Percentiles rank a stretch among this genome's conserved stretches.
These are phyloP conservation scores for Punctoribates punctum DNA, from an alignment of 2,888 invertebrate genomes.

Conservation along the genomic window DNA sequence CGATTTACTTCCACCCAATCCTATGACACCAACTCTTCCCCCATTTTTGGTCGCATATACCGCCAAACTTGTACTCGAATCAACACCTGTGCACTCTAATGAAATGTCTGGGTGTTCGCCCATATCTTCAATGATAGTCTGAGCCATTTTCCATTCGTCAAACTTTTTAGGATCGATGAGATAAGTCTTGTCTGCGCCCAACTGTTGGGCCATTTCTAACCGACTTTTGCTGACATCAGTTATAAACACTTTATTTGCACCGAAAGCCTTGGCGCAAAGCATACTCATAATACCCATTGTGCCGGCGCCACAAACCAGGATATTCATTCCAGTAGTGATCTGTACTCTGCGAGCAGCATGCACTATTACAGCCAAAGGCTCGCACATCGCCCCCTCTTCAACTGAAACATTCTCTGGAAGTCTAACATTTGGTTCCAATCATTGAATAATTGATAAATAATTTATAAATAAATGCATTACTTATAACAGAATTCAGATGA, in stretches of 20 bases:
- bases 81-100: constrained; percentile 84
- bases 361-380: constrained; percentile 65
- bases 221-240: constrained; percentile 49
- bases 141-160: constrained; percentile 51
- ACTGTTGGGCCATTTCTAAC: constrained; percentile 52
- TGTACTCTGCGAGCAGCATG: constrained; percentile 51
- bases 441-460: not conserved
- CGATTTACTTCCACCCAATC: constrained; percentile 42
- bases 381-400: constrained; percentile 89
- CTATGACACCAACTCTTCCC: constrained; percentile 43
- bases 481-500: constrained; percentile 62
- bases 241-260: constrained; percentile 51
- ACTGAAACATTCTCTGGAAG: constrained; percentile 81
- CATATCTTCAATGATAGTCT: constrained; percentile 50
- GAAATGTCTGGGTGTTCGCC: constrained; percentile 61
- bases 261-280: constrained; percentile 51
- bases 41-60: constrained; percentile 55
- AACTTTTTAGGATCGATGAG: constrained; percentile 54
- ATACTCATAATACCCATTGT: constrained; percentile 56
- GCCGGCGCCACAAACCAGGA: constrained; percentile 62
- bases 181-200: constrained; percentile 53
- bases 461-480: constrained; percentile 49
- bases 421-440: constrained; percentile 55
- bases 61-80: constrained; percentile 71
- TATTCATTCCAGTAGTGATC: constrained; percentile 50